Conservation (phyloP, 2,888 invertebrate species). For the Drosophila cyrtoloma region DNA sequence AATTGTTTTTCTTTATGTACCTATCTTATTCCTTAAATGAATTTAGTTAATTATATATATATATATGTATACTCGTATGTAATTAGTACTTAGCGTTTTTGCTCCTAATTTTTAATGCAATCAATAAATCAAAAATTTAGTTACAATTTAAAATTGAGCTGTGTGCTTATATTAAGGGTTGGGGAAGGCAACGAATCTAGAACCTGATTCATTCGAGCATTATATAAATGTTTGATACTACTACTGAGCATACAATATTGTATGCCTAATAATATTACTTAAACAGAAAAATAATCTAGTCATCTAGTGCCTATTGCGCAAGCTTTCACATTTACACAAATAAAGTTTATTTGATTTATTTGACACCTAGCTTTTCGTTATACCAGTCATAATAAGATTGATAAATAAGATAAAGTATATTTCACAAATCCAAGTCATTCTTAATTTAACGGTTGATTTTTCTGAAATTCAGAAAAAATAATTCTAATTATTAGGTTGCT, state of each 20-base stretch:
- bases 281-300: not conserved
- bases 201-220: not conserved
- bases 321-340: not conserved
- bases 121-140: constrained; percentile 62
- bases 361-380: not conserved
- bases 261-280: not conserved
- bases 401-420: too few relatives aligned
- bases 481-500: not conserved
- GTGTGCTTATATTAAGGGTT: not conserved
- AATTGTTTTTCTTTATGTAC: constrained; percentile 63
- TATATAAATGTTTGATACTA: not conserved
- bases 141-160: constrained; percentile 9
- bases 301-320: not conserved
- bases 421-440: not conserved
- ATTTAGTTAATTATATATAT: constrained; percentile 45
- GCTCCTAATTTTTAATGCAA: constrained; percentile 59
- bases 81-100: constrained; percentile 50
- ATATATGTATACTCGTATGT: constrained; percentile 37
- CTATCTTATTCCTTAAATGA: constrained; percentile 59
- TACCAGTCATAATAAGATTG: not conserved
- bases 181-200: not conserved
- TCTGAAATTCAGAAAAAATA: not conserved
- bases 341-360: not conserved
- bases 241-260: not conserved
- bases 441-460: too few relatives aligned